Conservation (phyloP, 2,113 vertebrate species). For the Pogona vitticeps region DNA sequence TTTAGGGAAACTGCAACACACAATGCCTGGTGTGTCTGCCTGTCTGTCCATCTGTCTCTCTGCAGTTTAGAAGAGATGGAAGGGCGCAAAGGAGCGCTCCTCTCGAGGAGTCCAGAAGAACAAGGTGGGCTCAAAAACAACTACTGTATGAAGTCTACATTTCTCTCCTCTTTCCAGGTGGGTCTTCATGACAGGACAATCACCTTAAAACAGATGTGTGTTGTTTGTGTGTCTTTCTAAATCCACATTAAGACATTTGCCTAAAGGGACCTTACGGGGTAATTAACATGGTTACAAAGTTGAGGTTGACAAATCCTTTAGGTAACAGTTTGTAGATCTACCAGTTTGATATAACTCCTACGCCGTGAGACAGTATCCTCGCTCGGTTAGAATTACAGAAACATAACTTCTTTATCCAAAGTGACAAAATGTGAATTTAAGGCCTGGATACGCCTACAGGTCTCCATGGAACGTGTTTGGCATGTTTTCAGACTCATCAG, state of each 20-base stretch:
- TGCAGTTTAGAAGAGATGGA: not conserved
- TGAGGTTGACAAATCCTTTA: conserved; percentile 7
- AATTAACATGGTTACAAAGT: conserved; percentile 19
- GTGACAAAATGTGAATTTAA: not conserved
- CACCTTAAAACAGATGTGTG: not conserved
- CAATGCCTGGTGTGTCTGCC: too few species aligned
- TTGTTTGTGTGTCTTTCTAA: not conserved
- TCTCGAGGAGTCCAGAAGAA: not conserved
- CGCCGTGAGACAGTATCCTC: not conserved
- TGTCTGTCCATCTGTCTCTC: too few species aligned
- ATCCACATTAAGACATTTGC: conserved; percentile 22
- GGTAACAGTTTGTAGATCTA: conserved; percentile 13
- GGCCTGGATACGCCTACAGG: not conserved
- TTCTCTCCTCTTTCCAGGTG: not conserved
- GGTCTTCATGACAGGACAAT: not conserved
- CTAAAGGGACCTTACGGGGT: conserved; percentile 7
- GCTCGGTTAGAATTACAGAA: not conserved
- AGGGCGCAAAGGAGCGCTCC: not conserved
- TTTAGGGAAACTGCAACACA: too few species aligned
- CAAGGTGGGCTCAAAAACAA: not conserved
- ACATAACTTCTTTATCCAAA: not conserved
- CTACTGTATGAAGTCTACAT: not conserved
- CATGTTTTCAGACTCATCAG: not conserved
- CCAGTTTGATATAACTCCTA: conserved; percentile 6
- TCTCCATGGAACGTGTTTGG: not conserved